These are phyloP conservation scores for Pissodes strobi DNA, from an alignment of 1,140 invertebrate species.

Conservation along the genomic window DNA sequence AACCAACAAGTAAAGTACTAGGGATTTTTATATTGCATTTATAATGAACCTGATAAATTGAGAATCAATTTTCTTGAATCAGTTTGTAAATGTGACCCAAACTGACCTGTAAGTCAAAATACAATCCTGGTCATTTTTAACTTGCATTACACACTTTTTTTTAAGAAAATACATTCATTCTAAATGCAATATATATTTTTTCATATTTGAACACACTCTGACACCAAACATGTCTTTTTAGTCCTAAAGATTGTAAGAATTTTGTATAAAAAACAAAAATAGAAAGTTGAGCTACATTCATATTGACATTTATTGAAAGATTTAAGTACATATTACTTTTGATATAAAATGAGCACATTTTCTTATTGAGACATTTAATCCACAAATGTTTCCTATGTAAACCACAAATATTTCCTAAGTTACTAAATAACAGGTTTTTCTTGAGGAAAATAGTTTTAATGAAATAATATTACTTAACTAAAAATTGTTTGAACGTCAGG, in stretches of 20 bases:
- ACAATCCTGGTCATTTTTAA: too few species aligned
- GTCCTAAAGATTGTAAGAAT: conserved; percentile 42
- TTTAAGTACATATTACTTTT: conserved; percentile 43
- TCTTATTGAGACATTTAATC: conserved; percentile 40
- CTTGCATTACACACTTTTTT: too few species aligned
- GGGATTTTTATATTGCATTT: conserved; percentile 41
- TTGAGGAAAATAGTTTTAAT: conserved; percentile 11
- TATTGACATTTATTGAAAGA: conserved; percentile 55
- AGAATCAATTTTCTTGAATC: background rate
- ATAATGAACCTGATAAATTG: conserved; percentile 32
- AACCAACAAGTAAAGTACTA: conserved; percentile 23
- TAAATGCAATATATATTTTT: conserved; percentile 25
- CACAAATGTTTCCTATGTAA: conserved; percentile 13
- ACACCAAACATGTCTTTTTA: conserved; percentile 39
- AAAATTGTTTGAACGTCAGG: conserved; percentile 42
- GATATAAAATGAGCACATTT: conserved; percentile 56
- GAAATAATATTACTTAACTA: conserved; percentile 9
- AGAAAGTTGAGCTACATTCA: conserved; percentile 52
- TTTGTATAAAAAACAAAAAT: conserved; percentile 46
- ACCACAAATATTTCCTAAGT: conserved; percentile 32
- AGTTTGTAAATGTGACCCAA: too few species aligned
- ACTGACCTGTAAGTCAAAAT: too few species aligned
- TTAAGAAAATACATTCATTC: too few species aligned
- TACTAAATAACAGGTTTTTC: conserved; percentile 31
- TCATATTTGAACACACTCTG: conserved; percentile 47